Evolutionary conservation across 2,113 vertebrate genomes (phyloP).

Genomic region (Paedocypris sp.): DNA sequence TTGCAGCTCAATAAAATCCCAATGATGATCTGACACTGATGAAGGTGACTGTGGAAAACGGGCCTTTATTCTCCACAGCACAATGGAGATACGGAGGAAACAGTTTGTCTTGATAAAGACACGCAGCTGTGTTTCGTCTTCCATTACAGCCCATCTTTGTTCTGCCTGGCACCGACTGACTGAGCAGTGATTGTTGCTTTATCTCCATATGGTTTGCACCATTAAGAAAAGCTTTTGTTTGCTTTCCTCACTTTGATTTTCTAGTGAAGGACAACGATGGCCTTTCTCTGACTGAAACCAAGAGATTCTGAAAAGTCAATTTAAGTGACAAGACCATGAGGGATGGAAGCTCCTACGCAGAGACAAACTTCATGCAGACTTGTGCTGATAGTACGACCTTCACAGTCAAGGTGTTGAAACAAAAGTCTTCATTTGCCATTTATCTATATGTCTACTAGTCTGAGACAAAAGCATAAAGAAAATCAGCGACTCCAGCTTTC

Average conservation of each 20-base stretch:
- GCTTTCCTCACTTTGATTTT: slow-evolving; percentile 36
- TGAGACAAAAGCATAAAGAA: too few species aligned
- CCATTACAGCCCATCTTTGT: slow-evolving; percentile 57
- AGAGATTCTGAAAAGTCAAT: slow-evolving; percentile 5
- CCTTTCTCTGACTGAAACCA: slow-evolving; percentile 17
- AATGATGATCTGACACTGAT: slow-evolving; percentile 44
- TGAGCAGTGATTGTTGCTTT: slow-evolving; percentile 43
- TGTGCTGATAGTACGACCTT: background rate
- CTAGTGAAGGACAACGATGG: slow-evolving; percentile 33
- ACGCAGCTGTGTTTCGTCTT: slow-evolving; percentile 51
- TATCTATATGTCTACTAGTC: too few species aligned
- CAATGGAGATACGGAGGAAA: slow-evolving; percentile 56
- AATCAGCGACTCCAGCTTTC: too few species aligned
- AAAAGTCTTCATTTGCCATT: too few species aligned
- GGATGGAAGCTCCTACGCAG: slow-evolving; percentile 2
- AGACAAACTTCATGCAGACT: background rate
- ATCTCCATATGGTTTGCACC: slow-evolving; percentile 43
- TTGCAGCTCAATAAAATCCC: slow-evolving; percentile 43
- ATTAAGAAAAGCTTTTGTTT: slow-evolving; percentile 34
- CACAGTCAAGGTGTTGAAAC: background rate
- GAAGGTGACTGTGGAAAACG: slow-evolving; percentile 55
- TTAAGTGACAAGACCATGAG: background rate
- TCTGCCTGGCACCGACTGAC: slow-evolving; percentile 42
- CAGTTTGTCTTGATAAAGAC: slow-evolving; percentile 49
- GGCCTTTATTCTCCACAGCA: slow-evolving; percentile 48